Percentiles rank a stretch among this genome's conserved stretches.
phyloP scores from a whole-genome alignment of 1,140 invertebrate genomes.

The Drosophila nannoptera region DNA sequence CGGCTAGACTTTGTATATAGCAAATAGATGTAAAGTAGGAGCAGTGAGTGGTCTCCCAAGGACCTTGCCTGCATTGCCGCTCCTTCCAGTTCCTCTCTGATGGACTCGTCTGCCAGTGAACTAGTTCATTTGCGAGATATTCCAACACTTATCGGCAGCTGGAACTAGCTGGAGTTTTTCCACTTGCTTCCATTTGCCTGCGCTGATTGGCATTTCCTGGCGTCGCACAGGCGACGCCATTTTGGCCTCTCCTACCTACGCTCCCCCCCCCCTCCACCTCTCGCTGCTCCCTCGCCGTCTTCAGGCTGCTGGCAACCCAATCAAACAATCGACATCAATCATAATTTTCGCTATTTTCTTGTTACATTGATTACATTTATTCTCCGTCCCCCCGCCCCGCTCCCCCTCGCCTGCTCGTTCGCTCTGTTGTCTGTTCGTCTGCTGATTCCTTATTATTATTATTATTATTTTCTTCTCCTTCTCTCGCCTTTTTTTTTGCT shows the following conservation, averaged over 20 bases:
- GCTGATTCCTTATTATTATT: constrained; percentile 9
- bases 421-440: constrained; percentile 18
- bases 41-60: too few relatives aligned
- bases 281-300: neutral
- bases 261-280: neutral
- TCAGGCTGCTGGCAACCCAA: constrained; percentile 46
- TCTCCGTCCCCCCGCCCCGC: constrained; percentile 5
- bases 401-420: neutral
- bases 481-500: constrained; percentile 7
- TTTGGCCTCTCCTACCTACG: constrained; percentile 17
- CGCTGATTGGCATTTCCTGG: constrained; percentile 40
- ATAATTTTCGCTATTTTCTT: constrained; percentile 69
- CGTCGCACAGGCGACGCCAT: constrained; percentile 34
- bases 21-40: too few relatives aligned
- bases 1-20: too few relatives aligned
- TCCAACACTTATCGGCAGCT: neutral
- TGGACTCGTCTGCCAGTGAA: too few relatives aligned
- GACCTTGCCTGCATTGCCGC: too few relatives aligned
- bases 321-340: constrained; percentile 77
- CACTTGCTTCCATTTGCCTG: too few relatives aligned
- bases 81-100: too few relatives aligned
- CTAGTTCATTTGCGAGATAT: too few relatives aligned
- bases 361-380: constrained; percentile 72
- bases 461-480: constrained; percentile 16
- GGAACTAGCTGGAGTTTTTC: neutral